Percentiles rank a stretch among this genome's conserved stretches.
Evolutionary conservation across 2,113 vertebrate species (phyloP).

Genomic region (Perca schrenkii): DNA sequence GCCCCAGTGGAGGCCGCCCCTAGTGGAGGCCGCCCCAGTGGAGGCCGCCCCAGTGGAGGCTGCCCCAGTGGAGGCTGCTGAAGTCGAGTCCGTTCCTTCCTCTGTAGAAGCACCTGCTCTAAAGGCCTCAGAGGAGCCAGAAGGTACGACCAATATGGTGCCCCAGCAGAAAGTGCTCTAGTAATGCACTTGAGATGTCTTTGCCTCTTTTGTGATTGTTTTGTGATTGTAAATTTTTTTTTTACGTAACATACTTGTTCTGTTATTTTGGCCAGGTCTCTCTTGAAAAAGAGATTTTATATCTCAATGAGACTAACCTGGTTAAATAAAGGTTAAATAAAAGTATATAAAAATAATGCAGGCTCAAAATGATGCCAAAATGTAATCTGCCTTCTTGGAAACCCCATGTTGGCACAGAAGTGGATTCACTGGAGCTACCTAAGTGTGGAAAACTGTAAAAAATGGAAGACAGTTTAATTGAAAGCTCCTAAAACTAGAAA

Average conservation of each 20-base stretch:
- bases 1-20: not conserved
- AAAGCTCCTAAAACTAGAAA: not conserved
- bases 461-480: not conserved
- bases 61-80: not conserved
- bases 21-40: not conserved
- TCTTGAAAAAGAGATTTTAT: too few species aligned
- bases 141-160: conserved; percentile 50
- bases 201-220: too few species aligned
- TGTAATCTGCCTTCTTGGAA: not conserved
- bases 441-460: too few species aligned
- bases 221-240: too few species aligned
- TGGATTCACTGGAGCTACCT: not conserved
- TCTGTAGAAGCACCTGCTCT: conserved; percentile 24
- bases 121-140: conserved; percentile 23
- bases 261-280: too few species aligned
- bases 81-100: not conserved
- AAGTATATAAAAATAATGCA: too few species aligned
- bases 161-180: not conserved
- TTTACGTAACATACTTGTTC: too few species aligned
- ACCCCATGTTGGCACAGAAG: not conserved
- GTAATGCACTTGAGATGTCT: not conserved
- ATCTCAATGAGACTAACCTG: too few species aligned
- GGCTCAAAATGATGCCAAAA: not conserved
- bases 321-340: too few species aligned
- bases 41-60: not conserved